Evolutionary conservation across 2,113 vertebrate species (phyloP).

Genomic region (Oncorhynchus keta): DNA sequence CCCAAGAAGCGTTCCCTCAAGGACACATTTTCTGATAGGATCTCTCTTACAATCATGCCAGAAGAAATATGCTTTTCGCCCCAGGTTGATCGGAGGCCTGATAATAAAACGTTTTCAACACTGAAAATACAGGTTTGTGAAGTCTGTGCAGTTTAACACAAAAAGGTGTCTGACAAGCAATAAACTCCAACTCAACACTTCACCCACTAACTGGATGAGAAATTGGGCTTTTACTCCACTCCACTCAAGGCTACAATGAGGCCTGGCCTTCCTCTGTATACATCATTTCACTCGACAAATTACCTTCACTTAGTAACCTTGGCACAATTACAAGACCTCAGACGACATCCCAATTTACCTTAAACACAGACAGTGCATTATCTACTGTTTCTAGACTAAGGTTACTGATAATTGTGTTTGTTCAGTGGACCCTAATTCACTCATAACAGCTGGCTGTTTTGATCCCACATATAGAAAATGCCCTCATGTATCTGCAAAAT

Average conservation of each 20-base stretch:
- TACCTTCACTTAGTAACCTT: neutral
- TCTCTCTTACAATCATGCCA: constrained; percentile 23
- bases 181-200: neutral
- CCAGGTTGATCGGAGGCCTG: constrained; percentile 24
- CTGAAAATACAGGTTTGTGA: constrained; percentile 28
- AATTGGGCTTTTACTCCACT: constrained; percentile 15
- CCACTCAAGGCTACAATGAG: constrained; percentile 18
- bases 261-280: neutral
- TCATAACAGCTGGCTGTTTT: neutral
- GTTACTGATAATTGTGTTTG: neutral
- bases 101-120: constrained; percentile 32
- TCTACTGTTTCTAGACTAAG: neutral
- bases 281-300: neutral
- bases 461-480: neutral
- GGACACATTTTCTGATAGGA: constrained; percentile 48
- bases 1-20: constrained; percentile 27
- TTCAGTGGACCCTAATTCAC: neutral
- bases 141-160: constrained; percentile 15
- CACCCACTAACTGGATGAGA: constrained; percentile 16
- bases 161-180: constrained; percentile 11
- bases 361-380: neutral
- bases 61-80: constrained; percentile 28
- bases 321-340: neutral
- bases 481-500: neutral
- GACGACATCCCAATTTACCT: neutral